Percentiles rank a stretch among this genome's conserved stretches.
phyloP scores from a whole-genome alignment of 2,113 vertebrate genomes.

The Pluvialis apricaria region DNA sequence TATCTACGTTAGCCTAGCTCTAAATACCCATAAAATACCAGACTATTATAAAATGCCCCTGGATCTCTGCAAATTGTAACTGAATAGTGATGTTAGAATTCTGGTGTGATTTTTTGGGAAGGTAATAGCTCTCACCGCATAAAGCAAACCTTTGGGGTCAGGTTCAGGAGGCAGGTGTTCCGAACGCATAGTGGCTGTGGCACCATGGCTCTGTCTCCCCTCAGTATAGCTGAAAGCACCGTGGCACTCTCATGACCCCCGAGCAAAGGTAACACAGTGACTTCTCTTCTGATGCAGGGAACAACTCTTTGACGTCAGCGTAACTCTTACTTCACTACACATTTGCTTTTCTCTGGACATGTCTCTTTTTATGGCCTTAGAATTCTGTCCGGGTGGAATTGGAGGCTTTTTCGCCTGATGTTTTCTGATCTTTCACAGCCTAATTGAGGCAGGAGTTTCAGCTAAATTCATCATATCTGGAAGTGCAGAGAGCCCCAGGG shows the following conservation, averaged over 20 bases:
- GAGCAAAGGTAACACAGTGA: neutral
- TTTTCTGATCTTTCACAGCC: neutral
- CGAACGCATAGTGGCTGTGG: neutral
- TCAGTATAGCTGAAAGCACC: neutral
- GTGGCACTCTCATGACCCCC: accelerated
- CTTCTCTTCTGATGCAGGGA: neutral
- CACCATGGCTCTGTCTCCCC: neutral
- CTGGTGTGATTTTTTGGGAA: neutral
- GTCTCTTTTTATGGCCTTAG: neutral
- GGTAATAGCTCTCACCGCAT: neutral
- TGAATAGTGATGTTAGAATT: neutral
- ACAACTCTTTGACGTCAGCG: neutral
- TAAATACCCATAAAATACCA: no score
- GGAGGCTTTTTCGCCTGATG: neutral
- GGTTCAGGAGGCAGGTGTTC: neutral
- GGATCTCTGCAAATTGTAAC: neutral
- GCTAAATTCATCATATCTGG: neutral
- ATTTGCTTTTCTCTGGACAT: neutral
- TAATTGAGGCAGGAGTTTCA: neutral
- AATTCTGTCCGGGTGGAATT: neutral
- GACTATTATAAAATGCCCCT: neutral
- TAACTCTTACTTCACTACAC: neutral
- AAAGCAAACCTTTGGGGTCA: neutral
- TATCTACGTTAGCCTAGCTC: no score
- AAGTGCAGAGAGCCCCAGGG: neutral